Evolutionary conservation across 2,797 vertebrate genomes (phyloP), one percentile per base, ranked within the genome.

Genomic region (Xyrichtys novacula): DNA sequence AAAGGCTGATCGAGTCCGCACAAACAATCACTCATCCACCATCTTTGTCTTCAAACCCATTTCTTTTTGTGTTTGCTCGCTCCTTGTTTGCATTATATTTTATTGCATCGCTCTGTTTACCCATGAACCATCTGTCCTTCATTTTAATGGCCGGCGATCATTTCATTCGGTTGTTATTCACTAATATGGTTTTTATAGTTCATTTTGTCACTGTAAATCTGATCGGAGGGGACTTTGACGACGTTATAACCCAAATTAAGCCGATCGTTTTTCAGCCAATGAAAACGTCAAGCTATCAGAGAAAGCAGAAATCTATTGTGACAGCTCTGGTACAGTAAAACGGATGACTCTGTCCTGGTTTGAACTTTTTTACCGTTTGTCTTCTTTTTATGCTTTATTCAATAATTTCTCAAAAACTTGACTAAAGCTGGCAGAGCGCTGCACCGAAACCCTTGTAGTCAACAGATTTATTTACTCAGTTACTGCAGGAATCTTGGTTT

Each of bases 1-100:
- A 74, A 16, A 40, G 16, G 55, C 28, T 20, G 29, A 66, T 73
- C 54, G 54, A 55, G 39, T 23, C 56, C 42, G 54, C 68, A 43
- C 42, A 62, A 38, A 64, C 44, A 53, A 62, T 65, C 72, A 34
- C 20, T 26, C 44, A 17, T 36, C 46, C 58, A 48, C 46, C 55
- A 25, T 52, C 16, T 19, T 29, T 46, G 39, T 67, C 44, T 9
- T 48, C 10, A 7, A 55, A 61, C 25, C 25, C 17, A 19, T 38
- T 67, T 50, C 17, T 49, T 60, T 40, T 61, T 25, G 32, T 32
- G 28, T 61, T 67, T 60, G 5, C n/a, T 69, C 53, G 39, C 47
- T 20, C 54, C 32, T 25, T 49, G 26, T 74, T 71, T 69, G 10
- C 28, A 62, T 43, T 20, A 8, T 47, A 5, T 38, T 52, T 44